Evolutionary conservation across 2,113 vertebrate genomes (phyloP), one percentile per base, ranked within the genome.

Genomic region (Epinephelus fuscoguttatus): DNA sequence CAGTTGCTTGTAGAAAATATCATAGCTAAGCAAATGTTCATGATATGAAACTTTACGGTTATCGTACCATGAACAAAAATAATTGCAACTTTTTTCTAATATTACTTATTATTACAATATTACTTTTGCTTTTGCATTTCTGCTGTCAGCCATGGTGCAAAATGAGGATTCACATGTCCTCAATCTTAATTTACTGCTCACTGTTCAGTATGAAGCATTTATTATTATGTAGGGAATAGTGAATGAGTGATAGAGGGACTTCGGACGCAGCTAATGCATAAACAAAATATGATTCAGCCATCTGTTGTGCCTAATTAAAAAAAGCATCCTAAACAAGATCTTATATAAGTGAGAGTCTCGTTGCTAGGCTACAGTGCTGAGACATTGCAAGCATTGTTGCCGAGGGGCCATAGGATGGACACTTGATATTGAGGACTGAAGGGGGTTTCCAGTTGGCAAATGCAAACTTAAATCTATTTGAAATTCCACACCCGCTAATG

Each of bases 291-390:
- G 25, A 85, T 40, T 75, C 55, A 63, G 49, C 74, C 74, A 87
- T 90, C 72, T 81, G 69, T 30, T 84, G 27, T 55, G 70, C 59
- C 33, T 49, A 27, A 33, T 17, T 57, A 3, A 50, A 75, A 62
- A 33, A 79, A 61, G 6, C 25, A 70, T n/a, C 52, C 14, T 76
- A 80, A 86, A 84, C 52, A 72, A 62, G 49, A 62, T 72, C 15
- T 70, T 81, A 63, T 84, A 30, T 62, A 86, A 86, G 45, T 69
- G n/a, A 30, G 27, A 21, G 49, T 84, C 47, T 61, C 8, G 91
- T 85, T 90, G 82, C 88, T 85, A 72, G 45, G 78, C 68, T 76
- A 84, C 84, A 67, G 62, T 53, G 57, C 55, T 50, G 50, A 87
- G 59, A 42, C 69, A 75, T 30, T 61, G 63, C 33, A 19, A 64